A percentile compares a stretch with the other conserved stretches of the same genome.
These are phyloP conservation scores for Mesodorylaimus sp. DNA, from an alignment of 2,888 invertebrate species.

Conservation along the genomic window DNA sequence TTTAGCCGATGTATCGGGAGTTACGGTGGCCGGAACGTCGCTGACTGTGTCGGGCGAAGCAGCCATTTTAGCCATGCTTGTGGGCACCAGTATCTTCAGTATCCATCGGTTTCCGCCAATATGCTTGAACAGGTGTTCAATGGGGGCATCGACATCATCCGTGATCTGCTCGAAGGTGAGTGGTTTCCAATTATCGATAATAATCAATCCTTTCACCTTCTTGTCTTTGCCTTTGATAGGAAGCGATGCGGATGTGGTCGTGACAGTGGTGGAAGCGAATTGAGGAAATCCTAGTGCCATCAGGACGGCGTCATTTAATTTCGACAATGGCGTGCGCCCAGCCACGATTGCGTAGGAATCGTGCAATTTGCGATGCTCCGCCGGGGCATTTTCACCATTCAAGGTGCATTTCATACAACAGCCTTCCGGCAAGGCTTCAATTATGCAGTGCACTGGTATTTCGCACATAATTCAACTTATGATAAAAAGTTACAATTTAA, in stretches of 20 bases:
- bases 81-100: no score
- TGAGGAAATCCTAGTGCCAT: slow-evolving; percentile 62
- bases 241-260: no score
- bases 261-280: no score
- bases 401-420: slow-evolving; percentile 26
- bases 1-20: no score
- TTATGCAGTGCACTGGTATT: slow-evolving; percentile 88
- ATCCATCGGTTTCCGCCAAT: no score
- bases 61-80: no score
- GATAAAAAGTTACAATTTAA: no score
- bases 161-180: slow-evolving; percentile 79
- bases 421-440: slow-evolving; percentile 43
- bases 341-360: slow-evolving; percentile 93
- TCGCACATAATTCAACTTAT: no score
- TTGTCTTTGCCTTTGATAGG: no score
- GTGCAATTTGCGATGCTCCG: no score
- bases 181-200: slow-evolving; percentile 93
- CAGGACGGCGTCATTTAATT: slow-evolving; percentile 73
- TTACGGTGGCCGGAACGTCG: no score
- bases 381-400: slow-evolving; percentile 25
- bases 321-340: slow-evolving; percentile 65
- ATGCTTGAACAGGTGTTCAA: slow-evolving; percentile 39
- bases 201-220: slow-evolving; percentile 64
- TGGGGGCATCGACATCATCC: slow-evolving; percentile 70
- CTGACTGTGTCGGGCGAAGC: no score